Evolutionary conservation across 2,888 invertebrate genomes (phyloP).

Genomic region (Hirtodrosophila confusa): DNA sequence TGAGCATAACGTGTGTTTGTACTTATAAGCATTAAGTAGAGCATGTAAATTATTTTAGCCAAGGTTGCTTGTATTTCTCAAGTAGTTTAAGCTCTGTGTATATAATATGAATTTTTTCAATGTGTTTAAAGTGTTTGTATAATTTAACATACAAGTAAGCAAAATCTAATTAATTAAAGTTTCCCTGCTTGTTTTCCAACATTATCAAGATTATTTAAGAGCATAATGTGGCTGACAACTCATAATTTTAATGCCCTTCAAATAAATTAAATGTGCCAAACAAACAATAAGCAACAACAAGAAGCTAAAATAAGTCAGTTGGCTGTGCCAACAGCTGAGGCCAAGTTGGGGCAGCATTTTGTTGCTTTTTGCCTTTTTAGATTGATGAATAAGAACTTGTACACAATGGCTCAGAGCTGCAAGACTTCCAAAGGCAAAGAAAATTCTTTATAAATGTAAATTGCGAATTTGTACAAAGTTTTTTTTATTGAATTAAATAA

Average conservation of each 20-base stretch:
- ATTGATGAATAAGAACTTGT: conserved; percentile 46
- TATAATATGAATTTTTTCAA: neutral
- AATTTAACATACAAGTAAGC: no score
- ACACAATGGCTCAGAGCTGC: conserved; percentile 31
- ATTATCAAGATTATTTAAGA: conserved; percentile 27
- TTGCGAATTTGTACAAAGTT: conserved; percentile 3
- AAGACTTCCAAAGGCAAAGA: conserved; percentile 26
- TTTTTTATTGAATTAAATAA: conserved; percentile 22
- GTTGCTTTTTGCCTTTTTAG: conserved; percentile 8
- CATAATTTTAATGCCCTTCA: conserved; percentile 39
- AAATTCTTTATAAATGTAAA: conserved; percentile 18
- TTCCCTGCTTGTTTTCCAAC: neutral
- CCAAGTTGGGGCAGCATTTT: conserved; percentile 11
- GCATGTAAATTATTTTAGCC: conserved; percentile 26
- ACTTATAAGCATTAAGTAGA: conserved; percentile 30
- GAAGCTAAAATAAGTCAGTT: conserved; percentile 12
- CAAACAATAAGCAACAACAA: conserved; percentile 32
- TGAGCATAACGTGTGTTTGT: conserved; percentile 6
- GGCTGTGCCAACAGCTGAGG: conserved; percentile 18
- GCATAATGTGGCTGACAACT: conserved; percentile 22
- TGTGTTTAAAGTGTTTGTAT: no score
- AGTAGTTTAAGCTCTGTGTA: conserved; percentile 14
- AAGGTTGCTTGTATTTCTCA: conserved; percentile 8
- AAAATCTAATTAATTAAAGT: conserved; percentile 16
- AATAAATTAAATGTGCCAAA: conserved; percentile 36